Evolutionary conservation across 2,888 invertebrate species (phyloP), one percentile per base, ranked within the genome.

Genomic region (Diaprepes abbreviatus): DNA sequence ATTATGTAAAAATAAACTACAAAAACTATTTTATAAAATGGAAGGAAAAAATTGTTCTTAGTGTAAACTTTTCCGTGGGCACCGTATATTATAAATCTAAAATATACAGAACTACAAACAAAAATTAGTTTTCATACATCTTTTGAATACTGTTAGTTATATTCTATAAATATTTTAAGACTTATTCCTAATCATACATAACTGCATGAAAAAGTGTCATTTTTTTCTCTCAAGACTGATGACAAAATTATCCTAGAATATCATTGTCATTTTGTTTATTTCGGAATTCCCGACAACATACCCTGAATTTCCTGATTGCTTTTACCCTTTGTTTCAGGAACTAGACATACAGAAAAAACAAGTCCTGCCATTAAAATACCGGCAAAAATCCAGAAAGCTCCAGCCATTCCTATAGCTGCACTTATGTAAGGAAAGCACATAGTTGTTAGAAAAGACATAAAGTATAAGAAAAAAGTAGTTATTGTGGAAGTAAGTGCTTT

Each of bases 401-500:
- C 72, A 36, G 73, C 65, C 57, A 72, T 71, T 10, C 75, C 74
- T 16, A 76, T 9, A 9, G 24, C 21, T 17, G 50, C 64, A 9
- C 19, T 59, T 2, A 71, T 1, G 40, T 48, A 62, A 7, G 77
- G 75, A 68, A 76, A 78, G 3, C 74, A 50, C 19, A 77, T 19
- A 0, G 74, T 74, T 7, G 74, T 65, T 2, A 74, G 4, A 21
- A 75, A 76, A 38, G 70, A 71, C 9, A 70, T 38, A 21, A 60
- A 17, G 16, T 75, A 71, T 16, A 70, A 69, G n/a, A 59, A 40
- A 19, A 71, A 65, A 2, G 75, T 55, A 0, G 73, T 65, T 2
- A 75, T 33, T 16, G 73, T 73, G 0, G 75, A 59, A 0, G 92
- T 92, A 12, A 88, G 85, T 0, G 92, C 89, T 83, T 93, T 92